Conservation (phyloP, 1,140 invertebrate genomes). For the Drosophila sproati region DNA sequence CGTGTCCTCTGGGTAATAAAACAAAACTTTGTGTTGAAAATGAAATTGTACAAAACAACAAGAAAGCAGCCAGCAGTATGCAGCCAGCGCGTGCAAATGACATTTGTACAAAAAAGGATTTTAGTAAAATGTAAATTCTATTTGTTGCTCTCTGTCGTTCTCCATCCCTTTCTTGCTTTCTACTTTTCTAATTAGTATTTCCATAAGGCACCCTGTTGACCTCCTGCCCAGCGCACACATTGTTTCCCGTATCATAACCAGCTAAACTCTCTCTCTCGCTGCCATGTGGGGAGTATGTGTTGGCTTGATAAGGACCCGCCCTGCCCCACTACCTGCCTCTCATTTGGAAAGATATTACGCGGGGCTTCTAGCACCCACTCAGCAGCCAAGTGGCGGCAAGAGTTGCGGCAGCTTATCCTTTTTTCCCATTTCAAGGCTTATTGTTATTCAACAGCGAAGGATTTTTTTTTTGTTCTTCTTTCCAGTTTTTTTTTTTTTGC, state of each 20-base stretch:
- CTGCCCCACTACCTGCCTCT: slow-evolving; percentile 44
- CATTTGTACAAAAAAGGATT: slow-evolving; percentile 72
- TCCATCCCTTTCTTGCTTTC: slow-evolving; percentile 31
- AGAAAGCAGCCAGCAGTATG: slow-evolving; percentile 25
- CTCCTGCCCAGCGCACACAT: slow-evolving; percentile 14
- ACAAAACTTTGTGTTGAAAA: slow-evolving; percentile 83
- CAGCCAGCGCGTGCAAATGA: slow-evolving; percentile 68
- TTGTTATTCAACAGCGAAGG: slow-evolving; percentile 75
- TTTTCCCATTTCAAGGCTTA: slow-evolving; percentile 60
- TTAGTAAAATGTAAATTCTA: slow-evolving; percentile 75
- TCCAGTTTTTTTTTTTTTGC: not conserved
- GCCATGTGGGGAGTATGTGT: slow-evolving; percentile 10
- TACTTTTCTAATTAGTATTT: slow-evolving; percentile 63
- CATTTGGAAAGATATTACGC: slow-evolving; percentile 70
- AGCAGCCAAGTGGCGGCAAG: slow-evolving; percentile 4
- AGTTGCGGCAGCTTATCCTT: slow-evolving; percentile 18
- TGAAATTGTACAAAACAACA: slow-evolving; percentile 74
- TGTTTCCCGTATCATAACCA: slow-evolving; percentile 7
- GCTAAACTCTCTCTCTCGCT: not conserved
- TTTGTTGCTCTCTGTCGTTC: slow-evolving; percentile 42
- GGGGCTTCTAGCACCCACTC: slow-evolving; percentile 32
- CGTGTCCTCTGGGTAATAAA: slow-evolving; percentile 81
- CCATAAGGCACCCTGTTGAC: slow-evolving; percentile 31
- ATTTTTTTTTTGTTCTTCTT: slow-evolving; percentile 49
- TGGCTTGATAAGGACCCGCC: slow-evolving; percentile 5